These are phyloP conservation scores for Myotis findleyi DNA, from an alignment of 2,797 vertebrate genomes.

Conservation along the genomic window DNA sequence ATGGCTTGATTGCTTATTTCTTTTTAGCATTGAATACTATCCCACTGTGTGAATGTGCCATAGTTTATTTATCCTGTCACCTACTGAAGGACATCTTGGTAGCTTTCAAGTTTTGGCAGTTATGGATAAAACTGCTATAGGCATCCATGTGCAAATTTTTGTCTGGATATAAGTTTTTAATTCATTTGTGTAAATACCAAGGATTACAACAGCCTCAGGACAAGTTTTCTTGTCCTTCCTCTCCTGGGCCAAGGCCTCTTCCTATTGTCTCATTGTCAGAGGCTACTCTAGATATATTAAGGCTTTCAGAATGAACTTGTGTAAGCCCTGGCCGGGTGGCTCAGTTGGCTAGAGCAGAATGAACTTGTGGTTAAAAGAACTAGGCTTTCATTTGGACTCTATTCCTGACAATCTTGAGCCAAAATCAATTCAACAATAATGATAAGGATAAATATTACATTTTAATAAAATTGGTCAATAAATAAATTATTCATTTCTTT, in stretches of 20 bases:
- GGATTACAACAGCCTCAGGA: not conserved
- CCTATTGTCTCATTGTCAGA: not conserved
- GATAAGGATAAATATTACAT: constrained; percentile 13
- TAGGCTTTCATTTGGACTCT: not conserved
- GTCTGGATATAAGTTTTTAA: not conserved
- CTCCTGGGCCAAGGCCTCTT: not conserved
- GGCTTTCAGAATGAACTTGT: not conserved
- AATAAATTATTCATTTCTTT: constrained; percentile 2
- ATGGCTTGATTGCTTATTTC: not conserved
- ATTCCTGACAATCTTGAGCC: constrained; percentile 3
- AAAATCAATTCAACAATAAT: constrained; percentile 35
- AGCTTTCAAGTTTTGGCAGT: not conserved
- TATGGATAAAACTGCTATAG: not conserved
- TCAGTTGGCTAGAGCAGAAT: no score
- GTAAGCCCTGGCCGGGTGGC: no score
- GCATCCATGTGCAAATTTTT: not conserved
- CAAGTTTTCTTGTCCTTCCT: not conserved
- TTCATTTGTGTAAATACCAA: constrained; percentile 3
- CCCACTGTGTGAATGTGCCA: not conserved
- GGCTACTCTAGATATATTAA: not conserved
- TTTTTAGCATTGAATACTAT: not conserved
- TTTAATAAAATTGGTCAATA: constrained; percentile 22
- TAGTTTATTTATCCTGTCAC: not conserved
- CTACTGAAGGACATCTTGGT: not conserved
- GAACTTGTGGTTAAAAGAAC: not conserved